These are phyloP conservation scores for Pterocles orientalis DNA, from an alignment of 2,113 vertebrate species.

Conservation along the genomic window DNA sequence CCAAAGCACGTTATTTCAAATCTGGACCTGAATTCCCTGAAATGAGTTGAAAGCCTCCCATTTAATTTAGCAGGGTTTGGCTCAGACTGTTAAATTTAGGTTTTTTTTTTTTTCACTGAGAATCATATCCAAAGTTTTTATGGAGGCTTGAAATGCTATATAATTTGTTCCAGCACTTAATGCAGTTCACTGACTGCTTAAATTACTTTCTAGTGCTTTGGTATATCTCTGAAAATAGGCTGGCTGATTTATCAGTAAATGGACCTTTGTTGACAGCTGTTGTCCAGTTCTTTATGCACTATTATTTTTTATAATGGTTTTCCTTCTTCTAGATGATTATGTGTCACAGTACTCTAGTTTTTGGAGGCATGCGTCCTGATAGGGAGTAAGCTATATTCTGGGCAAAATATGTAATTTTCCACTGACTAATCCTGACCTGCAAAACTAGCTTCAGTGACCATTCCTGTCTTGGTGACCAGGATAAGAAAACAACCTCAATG, in stretches of 20 bases:
- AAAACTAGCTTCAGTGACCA: not conserved
- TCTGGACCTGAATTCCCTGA: fast-evolving
- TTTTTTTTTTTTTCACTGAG: not conserved
- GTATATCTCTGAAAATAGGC: slow-evolving; percentile 6
- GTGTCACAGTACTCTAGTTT: not conserved
- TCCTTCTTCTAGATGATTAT: not conserved
- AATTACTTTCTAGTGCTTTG: slow-evolving; percentile 50
- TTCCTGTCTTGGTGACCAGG: not conserved
- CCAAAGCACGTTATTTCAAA: not conserved
- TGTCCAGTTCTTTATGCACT: slow-evolving; percentile 31
- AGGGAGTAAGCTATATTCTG: not conserved
- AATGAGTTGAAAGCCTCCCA: not conserved
- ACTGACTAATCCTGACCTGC: not conserved
- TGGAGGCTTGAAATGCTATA: not conserved
- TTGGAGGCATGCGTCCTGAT: not conserved
- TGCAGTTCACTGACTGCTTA: slow-evolving; percentile 32
- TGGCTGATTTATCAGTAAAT: slow-evolving; percentile 51
- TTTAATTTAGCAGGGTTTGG: not conserved
- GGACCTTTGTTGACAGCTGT: slow-evolving; percentile 48
- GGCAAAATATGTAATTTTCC: not conserved
- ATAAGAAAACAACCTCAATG: not conserved
- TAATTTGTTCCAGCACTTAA: slow-evolving; percentile 34
- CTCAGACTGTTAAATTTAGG: not conserved
- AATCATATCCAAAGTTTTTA: not conserved
- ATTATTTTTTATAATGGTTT: slow-evolving; percentile 33